These are phyloP conservation scores for Trachymyrmex septentrionalis DNA, from an alignment of 1,140 invertebrate species.

Conservation along the genomic window DNA sequence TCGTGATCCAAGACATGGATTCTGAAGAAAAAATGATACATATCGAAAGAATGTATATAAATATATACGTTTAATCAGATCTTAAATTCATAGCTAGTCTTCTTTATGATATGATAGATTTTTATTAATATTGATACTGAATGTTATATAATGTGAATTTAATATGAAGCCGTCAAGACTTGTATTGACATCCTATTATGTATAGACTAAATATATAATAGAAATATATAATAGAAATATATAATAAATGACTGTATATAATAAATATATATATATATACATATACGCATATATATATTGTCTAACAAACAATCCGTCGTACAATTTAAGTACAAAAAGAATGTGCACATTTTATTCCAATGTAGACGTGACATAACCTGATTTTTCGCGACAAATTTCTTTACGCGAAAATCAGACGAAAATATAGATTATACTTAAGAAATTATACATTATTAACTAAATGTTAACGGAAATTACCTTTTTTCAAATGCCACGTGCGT, in stretches of 20 bases:
- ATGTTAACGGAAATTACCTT: not conserved
- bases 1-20: constrained; percentile 78
- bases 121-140: not conserved
- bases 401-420: not conserved
- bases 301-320: not conserved
- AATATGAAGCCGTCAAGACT: not conserved
- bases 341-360: not conserved
- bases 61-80: not conserved
- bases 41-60: not conserved
- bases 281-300: too few relatives aligned
- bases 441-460: constrained; percentile 12
- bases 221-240: not conserved
- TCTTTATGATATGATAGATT: too few relatives aligned
- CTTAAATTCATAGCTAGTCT: not conserved
- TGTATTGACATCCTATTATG: not conserved
- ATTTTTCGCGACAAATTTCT: not conserved
- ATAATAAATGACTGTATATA: not conserved
- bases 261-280: too few relatives aligned
- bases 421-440: not conserved
- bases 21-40: constrained; percentile 39
- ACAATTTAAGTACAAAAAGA: not conserved
- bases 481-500: not conserved
- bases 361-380: not conserved
- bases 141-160: not conserved
- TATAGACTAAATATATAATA: not conserved